Conservation (phyloP, 2,113 vertebrate species). For the Corythoichthys intestinalis region DNA sequence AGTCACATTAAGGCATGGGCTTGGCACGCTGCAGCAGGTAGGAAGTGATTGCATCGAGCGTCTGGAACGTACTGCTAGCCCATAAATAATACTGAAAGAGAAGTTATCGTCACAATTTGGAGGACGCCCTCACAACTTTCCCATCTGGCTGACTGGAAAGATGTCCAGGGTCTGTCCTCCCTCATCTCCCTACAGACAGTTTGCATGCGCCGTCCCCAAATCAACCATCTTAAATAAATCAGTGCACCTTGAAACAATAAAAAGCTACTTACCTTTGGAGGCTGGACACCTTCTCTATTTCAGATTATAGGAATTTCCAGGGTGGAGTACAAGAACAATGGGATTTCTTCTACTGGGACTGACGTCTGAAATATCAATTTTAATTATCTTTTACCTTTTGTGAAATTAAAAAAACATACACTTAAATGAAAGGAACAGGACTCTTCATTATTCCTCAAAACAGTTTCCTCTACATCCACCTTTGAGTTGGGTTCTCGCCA, state of each 20-base stretch:
- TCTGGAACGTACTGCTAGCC: slow-evolving; percentile 28
- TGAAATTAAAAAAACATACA: not conserved
- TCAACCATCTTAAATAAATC: slow-evolving; percentile 6
- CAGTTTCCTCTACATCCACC: not conserved
- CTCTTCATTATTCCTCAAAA: not conserved
- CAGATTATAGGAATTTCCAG: not conserved
- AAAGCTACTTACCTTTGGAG: slow-evolving; percentile 2
- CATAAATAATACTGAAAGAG: slow-evolving; percentile 41
- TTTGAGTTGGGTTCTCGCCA: not conserved
- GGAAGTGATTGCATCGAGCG: slow-evolving; percentile 28
- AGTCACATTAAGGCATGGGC: slow-evolving; percentile 1
- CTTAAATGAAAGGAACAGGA: not conserved
- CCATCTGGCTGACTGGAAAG: slow-evolving; percentile 50
- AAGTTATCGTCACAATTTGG: slow-evolving; percentile 40
- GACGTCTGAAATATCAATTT: not conserved
- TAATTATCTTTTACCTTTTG: not conserved
- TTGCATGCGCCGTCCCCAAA: slow-evolving; percentile 19
- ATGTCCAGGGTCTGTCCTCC: slow-evolving; percentile 25
- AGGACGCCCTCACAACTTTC: slow-evolving; percentile 52
- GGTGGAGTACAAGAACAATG: not conserved
- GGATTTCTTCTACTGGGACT: not conserved
- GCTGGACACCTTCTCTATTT: not conserved
- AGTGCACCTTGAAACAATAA: slow-evolving; percentile 9
- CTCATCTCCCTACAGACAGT: slow-evolving; percentile 27
- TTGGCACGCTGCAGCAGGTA: slow-evolving; percentile 22